These are phyloP conservation scores for Calephelis virginiensis DNA, from an alignment of 1,140 invertebrate genomes.

Conservation along the genomic window DNA sequence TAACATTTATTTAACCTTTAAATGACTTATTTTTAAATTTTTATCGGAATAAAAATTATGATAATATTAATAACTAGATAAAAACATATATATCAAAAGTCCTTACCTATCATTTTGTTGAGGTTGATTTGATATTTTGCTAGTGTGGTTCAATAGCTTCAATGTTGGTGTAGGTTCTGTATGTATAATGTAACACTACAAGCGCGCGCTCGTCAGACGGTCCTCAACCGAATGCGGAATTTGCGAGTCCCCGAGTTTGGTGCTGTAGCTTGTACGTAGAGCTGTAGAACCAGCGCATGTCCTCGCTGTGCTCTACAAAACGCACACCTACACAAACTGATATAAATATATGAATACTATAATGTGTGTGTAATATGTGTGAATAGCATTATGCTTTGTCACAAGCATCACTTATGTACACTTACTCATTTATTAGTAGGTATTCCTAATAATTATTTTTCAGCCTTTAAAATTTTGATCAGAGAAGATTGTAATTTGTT, in stretches of 20 bases:
- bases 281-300: conserved; percentile 26
- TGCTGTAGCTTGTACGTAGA: conserved; percentile 20
- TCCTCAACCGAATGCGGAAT: conserved; percentile 41
- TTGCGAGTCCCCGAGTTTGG: conserved; percentile 27
- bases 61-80: neutral
- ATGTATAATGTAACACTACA: conserved; percentile 31
- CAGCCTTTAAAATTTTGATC: neutral
- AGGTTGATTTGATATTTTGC: conserved; percentile 44
- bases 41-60: conserved; percentile 1
- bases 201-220: conserved; percentile 45
- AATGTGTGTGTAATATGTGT: neutral
- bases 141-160: conserved; percentile 41
- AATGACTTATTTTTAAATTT: neutral
- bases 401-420: neutral
- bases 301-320: conserved; percentile 32
- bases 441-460: neutral
- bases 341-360: neutral
- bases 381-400: conserved; percentile 7
- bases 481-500: neutral
- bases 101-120: conserved; percentile 56
- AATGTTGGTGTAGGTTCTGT: conserved; percentile 65
- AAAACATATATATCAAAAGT: conserved; percentile 20
- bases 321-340: conserved; percentile 21
- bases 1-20: conserved; percentile 2
- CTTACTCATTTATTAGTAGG: too few species aligned